A percentile compares a stretch with the other conserved stretches of the same genome.
phyloP scores from a whole-genome alignment of 1,140 invertebrate species.

The Pentalonia nigronervosa region DNA sequence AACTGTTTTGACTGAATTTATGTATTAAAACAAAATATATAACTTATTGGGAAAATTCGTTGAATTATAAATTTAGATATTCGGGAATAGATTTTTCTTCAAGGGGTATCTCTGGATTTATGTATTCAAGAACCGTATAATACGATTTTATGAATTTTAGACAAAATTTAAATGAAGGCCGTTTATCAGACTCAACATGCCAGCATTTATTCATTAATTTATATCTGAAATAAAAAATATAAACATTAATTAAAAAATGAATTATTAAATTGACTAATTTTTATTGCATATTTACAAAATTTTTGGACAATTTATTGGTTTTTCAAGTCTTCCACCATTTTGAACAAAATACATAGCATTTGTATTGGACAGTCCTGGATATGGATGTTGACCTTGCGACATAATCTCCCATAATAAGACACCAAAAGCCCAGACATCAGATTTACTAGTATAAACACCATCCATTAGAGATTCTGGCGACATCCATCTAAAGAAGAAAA shows the following conservation, averaged over 20 bases:
- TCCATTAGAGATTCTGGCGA: conserved; percentile 91
- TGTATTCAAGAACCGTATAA: no score
- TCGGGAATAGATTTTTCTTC: no score
- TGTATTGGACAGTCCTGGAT: conserved; percentile 88
- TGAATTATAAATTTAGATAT: no score
- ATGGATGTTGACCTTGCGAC: conserved; percentile 93
- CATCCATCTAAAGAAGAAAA: conserved; percentile 75
- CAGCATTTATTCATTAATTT: conserved; percentile 81
- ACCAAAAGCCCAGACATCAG: conserved; percentile 96
- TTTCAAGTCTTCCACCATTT: conserved; percentile 80
- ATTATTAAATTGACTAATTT: no score
- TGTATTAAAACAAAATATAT: no score
- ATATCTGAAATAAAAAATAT: conserved; percentile 69
- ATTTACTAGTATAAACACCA: conserved; percentile 92
- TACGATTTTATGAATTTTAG: no score
- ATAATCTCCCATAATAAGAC: conserved; percentile 97
- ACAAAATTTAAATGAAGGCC: conserved; percentile 82
- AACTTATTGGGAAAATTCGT: no score
- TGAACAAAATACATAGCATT: conserved; percentile 90
- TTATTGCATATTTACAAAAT: conserved; percentile 72
- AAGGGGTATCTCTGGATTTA: no score
- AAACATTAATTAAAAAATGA: no score
- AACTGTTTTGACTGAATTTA: no score
- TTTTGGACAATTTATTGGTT: conserved; percentile 83
- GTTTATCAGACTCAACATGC: conserved; percentile 75